Evolutionary conservation across 2,888 invertebrate species (phyloP), one percentile per base, ranked within the genome.

Genomic region (Netelia melanura): DNA sequence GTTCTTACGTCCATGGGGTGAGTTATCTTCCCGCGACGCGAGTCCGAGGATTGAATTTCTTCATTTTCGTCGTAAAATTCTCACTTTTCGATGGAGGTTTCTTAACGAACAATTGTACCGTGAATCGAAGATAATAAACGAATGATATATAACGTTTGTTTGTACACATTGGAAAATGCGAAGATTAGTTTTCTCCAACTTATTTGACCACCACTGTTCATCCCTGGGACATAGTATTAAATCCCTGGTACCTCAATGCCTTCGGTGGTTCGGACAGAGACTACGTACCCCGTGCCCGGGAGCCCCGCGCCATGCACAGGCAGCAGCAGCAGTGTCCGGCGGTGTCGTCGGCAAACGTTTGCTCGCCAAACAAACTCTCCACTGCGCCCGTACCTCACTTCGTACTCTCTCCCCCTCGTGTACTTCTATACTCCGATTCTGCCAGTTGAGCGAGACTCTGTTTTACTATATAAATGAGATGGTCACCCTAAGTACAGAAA

Each of bases 291-390:
- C 85, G 81, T 67, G 80, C 89, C 90, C 88, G 90, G 88, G 90
- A 89, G 91, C 90, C 88, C 78, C 64, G 79, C 86, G 83, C 90
- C 89, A 89, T 87, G 83, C 89, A 90, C 90, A 89, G 90, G 88
- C 91, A 91, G 88, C 90, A 91, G 91, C 92, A 92, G 91, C 93
- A 91, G 92, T 92, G 93, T 93, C 92, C 92, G 89, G 91, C 92
- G 92, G 93, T 93, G 93, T 93, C 93, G 93, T 93, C 91, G 92
- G 92, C 93, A 93, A 93, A 93, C 93, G 93, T 93, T 93, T 93
- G 91, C 93, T 92, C 91, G 91, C 91, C 92, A 93, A 93, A 93
- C 93, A 93, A 93, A 93, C 92, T 92, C 92, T 92, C 90, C 88
- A 90, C 92, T 91, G 89, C 86, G 38, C 38, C 90, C 87, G 83